A percentile compares a stretch with the other conserved stretches of the same genome.
phyloP scores from a whole-genome alignment of 2,888 invertebrate genomes.

The Netelia fuscicornis region DNA sequence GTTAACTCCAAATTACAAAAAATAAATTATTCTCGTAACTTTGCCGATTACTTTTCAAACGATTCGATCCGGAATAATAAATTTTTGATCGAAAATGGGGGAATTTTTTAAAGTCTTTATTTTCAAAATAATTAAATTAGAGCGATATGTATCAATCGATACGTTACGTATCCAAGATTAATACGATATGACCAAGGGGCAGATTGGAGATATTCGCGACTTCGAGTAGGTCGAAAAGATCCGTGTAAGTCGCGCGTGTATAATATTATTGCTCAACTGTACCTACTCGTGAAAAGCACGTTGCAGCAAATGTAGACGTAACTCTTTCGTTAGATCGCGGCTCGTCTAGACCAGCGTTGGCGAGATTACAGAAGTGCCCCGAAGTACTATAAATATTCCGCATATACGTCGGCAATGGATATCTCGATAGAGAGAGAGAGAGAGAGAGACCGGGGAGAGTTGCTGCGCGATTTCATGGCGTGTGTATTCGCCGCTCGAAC shows the following conservation, averaged over 20 bases:
- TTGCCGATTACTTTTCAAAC: no score
- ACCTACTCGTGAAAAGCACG: constrained; percentile 24
- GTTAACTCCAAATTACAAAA: no score
- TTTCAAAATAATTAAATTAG: no score
- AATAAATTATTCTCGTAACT: no score
- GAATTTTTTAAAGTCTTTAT: no score
- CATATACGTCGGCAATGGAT: constrained; percentile 54
- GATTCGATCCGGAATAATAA: neutral
- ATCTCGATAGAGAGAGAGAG: constrained; percentile 36
- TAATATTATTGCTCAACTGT: constrained; percentile 52
- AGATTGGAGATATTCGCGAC: neutral
- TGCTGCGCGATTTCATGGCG: constrained; percentile 3
- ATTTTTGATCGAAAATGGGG: neutral
- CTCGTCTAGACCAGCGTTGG: constrained; percentile 54
- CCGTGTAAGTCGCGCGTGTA: neutral
- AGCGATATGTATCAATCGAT: neutral
- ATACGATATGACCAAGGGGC: neutral
- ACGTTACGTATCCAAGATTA: neutral
- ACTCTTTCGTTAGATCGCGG: constrained; percentile 29
- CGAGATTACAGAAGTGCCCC: constrained; percentile 61
- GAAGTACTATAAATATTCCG: constrained; percentile 10
- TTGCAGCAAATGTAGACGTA: constrained; percentile 50
- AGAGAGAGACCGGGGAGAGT: neutral
- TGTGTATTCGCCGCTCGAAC: constrained; percentile 25
- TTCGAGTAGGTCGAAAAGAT: neutral